phyloP scores from a whole-genome alignment of 2,888 invertebrate species.

The Lepas anatifera region DNA sequence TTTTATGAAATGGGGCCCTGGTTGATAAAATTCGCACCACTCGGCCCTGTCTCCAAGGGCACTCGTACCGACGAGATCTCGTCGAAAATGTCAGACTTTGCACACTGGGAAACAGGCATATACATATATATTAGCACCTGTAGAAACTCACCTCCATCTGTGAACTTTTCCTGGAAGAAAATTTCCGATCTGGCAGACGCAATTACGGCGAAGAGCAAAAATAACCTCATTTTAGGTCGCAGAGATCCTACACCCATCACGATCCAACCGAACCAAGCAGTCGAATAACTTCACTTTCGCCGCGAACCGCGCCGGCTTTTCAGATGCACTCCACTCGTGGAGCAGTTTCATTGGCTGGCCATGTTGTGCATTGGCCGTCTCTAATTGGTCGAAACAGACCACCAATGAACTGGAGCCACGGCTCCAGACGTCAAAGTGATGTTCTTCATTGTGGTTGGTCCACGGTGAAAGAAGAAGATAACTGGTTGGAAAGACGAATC shows the following conservation, averaged over 20 bases:
- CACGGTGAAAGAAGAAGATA: no score
- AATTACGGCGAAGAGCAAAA: neutral
- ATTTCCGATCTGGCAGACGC: slow-evolving; percentile 50
- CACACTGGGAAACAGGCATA: no score
- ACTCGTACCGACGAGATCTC: no score
- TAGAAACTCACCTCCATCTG: slow-evolving; percentile 57
- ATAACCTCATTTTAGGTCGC: neutral
- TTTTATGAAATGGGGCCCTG: no score
- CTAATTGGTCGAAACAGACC: neutral
- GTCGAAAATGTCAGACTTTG: no score
- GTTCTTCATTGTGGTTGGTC: no score
- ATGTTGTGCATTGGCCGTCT: neutral
- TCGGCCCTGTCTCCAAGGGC: no score
- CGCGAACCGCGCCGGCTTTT: neutral
- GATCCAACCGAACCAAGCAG: no score
- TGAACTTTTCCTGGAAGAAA: slow-evolving; percentile 66
- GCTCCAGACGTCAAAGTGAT: neutral
- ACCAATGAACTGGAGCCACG: slow-evolving; percentile 5
- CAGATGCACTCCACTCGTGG: neutral
- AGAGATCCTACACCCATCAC: neutral
- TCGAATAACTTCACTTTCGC: neutral
- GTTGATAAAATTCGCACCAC: no score
- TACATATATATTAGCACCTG: no score
- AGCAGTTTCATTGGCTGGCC: neutral
- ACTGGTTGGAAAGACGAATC: no score